These are phyloP conservation scores for Thalassarche chlororhynchos DNA, from an alignment of 2,113 vertebrate species.

Conservation along the genomic window DNA sequence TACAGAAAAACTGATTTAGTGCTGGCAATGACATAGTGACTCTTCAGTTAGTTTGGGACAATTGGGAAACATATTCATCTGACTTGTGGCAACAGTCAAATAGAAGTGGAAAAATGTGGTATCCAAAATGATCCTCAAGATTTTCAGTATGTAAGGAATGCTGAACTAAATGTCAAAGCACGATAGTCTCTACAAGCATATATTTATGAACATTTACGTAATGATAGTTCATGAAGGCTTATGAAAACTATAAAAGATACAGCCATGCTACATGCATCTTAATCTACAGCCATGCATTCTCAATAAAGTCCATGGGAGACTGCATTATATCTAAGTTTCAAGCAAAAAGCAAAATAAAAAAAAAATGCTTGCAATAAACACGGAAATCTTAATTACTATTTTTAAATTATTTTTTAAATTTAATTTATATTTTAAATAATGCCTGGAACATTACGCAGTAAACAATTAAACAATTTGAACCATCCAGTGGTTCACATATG, in stretches of 20 bases:
- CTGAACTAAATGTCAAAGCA: neutral
- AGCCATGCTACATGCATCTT: slow-evolving; percentile 79
- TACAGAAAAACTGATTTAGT: neutral
- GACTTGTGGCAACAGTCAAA: neutral
- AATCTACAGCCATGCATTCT: slow-evolving; percentile 70
- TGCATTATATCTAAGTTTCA: slow-evolving; percentile 35
- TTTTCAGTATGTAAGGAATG: neutral
- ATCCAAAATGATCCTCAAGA: neutral
- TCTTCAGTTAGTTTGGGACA: neutral
- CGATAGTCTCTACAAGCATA: slow-evolving; percentile 16
- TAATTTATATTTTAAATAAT: slow-evolving; percentile 39
- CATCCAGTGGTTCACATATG: neutral
- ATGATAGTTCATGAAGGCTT: slow-evolving; percentile 42
- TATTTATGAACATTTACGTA: slow-evolving; percentile 35
- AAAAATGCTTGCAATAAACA: neutral
- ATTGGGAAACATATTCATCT: neutral
- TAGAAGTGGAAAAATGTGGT: neutral
- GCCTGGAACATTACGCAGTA: slow-evolving; percentile 12
- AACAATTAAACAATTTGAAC: neutral
- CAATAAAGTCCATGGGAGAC: slow-evolving; percentile 55
- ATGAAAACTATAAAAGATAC: slow-evolving; percentile 45
- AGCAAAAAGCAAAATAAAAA: slow-evolving; percentile 36
- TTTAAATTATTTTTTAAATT: neutral
- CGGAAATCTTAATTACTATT: neutral
- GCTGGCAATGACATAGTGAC: neutral